phyloP scores from a whole-genome alignment of 2,797 vertebrate genomes.

The Scarus forsteni region DNA sequence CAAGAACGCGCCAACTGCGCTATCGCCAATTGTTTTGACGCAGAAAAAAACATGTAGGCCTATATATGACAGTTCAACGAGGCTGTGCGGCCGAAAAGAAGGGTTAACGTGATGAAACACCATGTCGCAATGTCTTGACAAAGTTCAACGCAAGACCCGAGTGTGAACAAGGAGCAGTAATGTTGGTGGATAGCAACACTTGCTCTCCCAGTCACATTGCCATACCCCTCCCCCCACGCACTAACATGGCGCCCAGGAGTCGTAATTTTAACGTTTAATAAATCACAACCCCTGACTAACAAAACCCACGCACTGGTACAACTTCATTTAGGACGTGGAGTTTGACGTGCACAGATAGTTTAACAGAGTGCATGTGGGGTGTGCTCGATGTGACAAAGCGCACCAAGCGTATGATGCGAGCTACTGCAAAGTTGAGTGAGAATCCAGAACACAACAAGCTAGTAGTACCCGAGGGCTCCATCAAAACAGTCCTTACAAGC shows the following conservation, averaged over 20 bases:
- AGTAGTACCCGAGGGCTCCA: conserved; percentile 37
- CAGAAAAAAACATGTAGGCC: too few relatives aligned
- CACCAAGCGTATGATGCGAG: conserved; percentile 36
- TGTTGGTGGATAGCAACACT: conserved; percentile 38
- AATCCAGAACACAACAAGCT: conserved; percentile 60
- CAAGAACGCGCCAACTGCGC: conserved; percentile 1
- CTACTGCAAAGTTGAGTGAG: conserved; percentile 49
- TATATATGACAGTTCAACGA: background rate
- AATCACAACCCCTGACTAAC: conserved; percentile 5
- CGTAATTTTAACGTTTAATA: conserved; percentile 65
- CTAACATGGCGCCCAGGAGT: conserved; percentile 85
- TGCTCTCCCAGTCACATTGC: conserved; percentile 56
- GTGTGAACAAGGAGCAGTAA: conserved; percentile 11
- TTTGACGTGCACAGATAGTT: background rate
- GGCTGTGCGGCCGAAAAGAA: background rate
- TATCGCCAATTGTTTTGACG: too few relatives aligned
- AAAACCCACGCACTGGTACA: background rate
- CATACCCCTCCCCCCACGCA: conserved; percentile 80
- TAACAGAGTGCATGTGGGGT: background rate
- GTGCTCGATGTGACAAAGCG: background rate
- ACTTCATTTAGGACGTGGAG: too few relatives aligned
- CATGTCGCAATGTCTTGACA: background rate
- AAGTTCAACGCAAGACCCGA: conserved; percentile 27
- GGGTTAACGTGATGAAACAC: background rate
- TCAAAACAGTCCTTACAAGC: conserved; percentile 61